Conservation (phyloP, 2,888 invertebrate genomes). For the Cataglyphis cursor region DNA sequence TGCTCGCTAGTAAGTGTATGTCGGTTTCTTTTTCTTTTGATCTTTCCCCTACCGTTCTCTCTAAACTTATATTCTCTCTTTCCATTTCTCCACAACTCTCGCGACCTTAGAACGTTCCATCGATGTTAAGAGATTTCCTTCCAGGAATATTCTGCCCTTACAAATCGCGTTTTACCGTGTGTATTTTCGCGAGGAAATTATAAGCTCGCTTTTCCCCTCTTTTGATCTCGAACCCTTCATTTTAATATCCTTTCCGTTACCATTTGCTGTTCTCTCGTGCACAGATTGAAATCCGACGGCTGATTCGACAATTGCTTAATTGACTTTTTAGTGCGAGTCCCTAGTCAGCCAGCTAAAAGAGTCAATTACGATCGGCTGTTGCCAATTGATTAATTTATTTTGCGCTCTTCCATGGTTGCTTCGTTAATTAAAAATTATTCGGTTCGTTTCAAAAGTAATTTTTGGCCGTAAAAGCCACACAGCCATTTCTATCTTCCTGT, state of each 20-base stretch:
- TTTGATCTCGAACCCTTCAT: constrained; percentile 39
- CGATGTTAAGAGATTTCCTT: constrained; percentile 38
- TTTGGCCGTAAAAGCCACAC: not conserved
- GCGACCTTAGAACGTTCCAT: constrained; percentile 39
- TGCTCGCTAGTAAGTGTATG: constrained; percentile 91
- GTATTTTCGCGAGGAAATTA: constrained; percentile 50
- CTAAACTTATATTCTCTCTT: not conserved
- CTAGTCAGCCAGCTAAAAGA: not conserved
- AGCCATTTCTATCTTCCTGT: constrained; percentile 10
- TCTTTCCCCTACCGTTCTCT: constrained; percentile 51
- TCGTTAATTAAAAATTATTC: not conserved
- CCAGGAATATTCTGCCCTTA: constrained; percentile 16
- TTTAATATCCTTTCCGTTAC: constrained; percentile 49
- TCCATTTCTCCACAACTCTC: not conserved
- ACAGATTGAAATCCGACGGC: constrained; percentile 31
- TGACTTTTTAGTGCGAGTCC: constrained; percentile 28
- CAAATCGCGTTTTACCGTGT: constrained; percentile 45
- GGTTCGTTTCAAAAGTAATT: not conserved
- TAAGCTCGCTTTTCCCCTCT: constrained; percentile 43
- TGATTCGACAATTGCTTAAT: constrained; percentile 39
- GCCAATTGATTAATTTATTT: constrained; percentile 7
- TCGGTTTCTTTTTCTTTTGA: constrained; percentile 32
- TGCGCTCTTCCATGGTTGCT: not conserved
- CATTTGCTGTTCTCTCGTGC: constrained; percentile 14
- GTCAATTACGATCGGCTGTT: constrained; percentile 23